A percentile compares a stretch with the other conserved stretches of the same genome.
phyloP scores from a whole-genome alignment of 2,113 vertebrate species.

The Sinocyclocheilus maitianheensis region DNA sequence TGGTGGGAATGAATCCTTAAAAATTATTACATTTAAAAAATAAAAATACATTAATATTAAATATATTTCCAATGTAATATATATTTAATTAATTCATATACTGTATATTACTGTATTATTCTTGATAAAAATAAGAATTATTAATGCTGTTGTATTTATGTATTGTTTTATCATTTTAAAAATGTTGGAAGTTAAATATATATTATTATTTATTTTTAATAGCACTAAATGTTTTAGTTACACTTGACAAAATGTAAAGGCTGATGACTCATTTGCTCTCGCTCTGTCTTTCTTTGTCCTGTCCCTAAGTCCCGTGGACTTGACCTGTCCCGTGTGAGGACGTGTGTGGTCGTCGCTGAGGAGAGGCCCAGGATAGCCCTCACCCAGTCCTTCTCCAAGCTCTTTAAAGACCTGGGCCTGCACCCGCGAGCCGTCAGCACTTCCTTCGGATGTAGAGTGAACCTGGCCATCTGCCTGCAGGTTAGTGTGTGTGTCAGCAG shows the following conservation, averaged over 20 bases:
- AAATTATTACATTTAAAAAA: not conserved
- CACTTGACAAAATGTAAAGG: not conserved
- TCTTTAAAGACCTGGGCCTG: conserved; percentile 97
- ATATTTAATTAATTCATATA: too few relatives aligned
- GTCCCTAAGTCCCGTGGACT: conserved; percentile 85
- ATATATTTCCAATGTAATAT: too few relatives aligned
- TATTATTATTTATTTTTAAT: not conserved
- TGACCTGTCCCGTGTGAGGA: conserved; percentile 94
- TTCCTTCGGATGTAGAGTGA: conserved; percentile 95
- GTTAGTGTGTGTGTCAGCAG: conserved; percentile 68
- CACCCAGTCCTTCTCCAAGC: conserved; percentile 96
- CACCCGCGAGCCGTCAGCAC: conserved; percentile 96
- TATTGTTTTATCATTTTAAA: too few relatives aligned
- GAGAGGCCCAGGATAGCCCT: conserved; percentile 94
- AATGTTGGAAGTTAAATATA: too few relatives aligned
- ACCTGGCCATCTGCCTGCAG: conserved; percentile 97
- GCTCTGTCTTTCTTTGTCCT: conserved; percentile 19
- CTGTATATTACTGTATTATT: too few relatives aligned
- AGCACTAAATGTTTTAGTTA: not conserved
- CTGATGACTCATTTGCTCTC: not conserved
- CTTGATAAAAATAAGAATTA: too few relatives aligned
- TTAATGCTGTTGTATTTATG: too few relatives aligned
- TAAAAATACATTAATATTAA: not conserved
- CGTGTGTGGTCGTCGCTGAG: conserved; percentile 95
- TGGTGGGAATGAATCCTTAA: not conserved